Evolutionary conservation across 2,888 invertebrate species (phyloP).

Genomic region (Yponomeuta sedellus): DNA sequence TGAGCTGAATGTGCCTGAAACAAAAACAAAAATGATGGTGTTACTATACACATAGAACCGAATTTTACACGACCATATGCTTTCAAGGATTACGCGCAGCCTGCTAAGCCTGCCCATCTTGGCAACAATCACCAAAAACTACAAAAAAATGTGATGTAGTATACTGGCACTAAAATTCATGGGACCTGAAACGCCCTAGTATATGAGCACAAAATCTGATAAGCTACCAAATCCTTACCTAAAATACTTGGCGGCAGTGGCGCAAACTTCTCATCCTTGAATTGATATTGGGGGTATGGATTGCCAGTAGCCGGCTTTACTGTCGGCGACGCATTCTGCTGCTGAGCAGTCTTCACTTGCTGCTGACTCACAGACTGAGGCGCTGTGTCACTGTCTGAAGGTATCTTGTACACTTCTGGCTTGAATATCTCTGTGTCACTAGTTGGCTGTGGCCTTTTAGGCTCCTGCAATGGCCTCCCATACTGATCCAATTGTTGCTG

Average conservation of each 20-base stretch:
- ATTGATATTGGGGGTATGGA: conserved; percentile 51
- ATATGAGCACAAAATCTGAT: not conserved
- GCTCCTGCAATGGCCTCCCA: conserved; percentile 42
- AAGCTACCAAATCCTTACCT: conserved; percentile 39
- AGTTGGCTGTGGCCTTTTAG: conserved; percentile 34
- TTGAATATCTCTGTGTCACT: conserved; percentile 53
- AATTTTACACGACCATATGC: no score
- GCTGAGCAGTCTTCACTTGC: conserved; percentile 64
- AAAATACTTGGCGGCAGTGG: conserved; percentile 58
- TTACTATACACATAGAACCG: no score
- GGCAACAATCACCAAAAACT: no score
- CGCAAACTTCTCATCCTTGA: conserved; percentile 44
- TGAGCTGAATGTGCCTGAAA: conserved; percentile 75
- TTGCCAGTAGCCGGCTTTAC: conserved; percentile 30
- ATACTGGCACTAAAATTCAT: no score
- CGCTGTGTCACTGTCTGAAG: conserved; percentile 52
- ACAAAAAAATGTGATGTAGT: no score
- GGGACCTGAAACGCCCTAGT: no score
- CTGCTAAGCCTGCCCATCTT: no score
- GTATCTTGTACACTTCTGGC: conserved; percentile 60
- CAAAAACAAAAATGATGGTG: not conserved
- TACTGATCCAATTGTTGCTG: conserved; percentile 37
- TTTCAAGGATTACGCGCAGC: no score
- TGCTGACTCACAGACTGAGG: conserved; percentile 54
- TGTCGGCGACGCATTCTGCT: conserved; percentile 31